Conservation (phyloP, 2,797 vertebrate species). For the Toxotes lorentzi region DNA sequence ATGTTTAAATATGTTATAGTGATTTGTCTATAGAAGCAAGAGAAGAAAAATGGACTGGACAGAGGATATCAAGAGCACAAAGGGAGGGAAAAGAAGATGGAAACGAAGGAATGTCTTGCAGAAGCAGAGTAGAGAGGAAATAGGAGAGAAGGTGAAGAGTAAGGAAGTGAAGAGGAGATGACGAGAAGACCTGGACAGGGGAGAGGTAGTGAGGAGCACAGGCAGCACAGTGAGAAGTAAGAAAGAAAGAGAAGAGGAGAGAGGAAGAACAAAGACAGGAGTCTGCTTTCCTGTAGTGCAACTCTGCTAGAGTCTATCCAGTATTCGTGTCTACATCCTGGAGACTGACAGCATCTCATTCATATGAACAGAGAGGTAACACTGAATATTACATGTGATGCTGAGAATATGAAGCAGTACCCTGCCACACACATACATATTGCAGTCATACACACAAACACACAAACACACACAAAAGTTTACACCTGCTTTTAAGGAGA, state of each 20-base stretch:
- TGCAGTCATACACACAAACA: not conserved
- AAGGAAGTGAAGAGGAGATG: not conserved
- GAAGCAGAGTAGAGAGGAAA: not conserved
- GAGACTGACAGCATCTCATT: constrained; percentile 54
- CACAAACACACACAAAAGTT: not conserved
- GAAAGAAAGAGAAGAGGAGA: not conserved
- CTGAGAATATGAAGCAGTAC: constrained; percentile 29
- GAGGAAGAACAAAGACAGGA: constrained; percentile 1
- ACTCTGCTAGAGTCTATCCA: constrained; percentile 34
- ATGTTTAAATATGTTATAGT: not conserved
- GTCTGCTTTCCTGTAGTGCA: constrained; percentile 24
- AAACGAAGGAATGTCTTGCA: not conserved
- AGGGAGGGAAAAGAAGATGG: not conserved
- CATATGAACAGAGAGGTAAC: constrained; percentile 44
- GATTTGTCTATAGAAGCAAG: not conserved
- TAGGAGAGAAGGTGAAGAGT: constrained; percentile 2
- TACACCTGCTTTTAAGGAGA: not conserved
- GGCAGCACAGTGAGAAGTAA: not conserved
- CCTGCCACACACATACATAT: not conserved
- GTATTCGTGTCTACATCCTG: constrained; percentile 38
- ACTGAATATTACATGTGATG: constrained; percentile 61
- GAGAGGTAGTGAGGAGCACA: not conserved
- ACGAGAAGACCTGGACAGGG: not conserved
- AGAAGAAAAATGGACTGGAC: not conserved
- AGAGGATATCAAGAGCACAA: not conserved